Percentiles rank a stretch among this genome's conserved stretches.
These are phyloP conservation scores for Dinothrombium tinctorium DNA, from an alignment of 1,140 invertebrate species.

Conservation along the genomic window DNA sequence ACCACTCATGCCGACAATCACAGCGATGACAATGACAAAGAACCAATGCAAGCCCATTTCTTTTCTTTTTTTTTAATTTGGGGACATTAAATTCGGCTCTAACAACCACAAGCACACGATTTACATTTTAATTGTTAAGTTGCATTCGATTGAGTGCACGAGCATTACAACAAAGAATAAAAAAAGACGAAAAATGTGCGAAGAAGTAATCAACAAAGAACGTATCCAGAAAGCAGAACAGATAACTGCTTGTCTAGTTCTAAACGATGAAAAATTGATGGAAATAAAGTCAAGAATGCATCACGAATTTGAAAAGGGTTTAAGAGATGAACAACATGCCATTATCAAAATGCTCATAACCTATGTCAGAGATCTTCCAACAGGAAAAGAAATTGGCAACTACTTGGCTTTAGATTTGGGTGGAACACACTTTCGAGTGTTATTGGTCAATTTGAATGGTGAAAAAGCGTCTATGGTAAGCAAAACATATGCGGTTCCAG, in stretches of 20 bases:
- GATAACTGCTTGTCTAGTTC: background rate
- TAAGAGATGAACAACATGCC: background rate
- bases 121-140: too few relatives aligned
- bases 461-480: constrained; percentile 50
- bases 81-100: too few relatives aligned
- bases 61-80: too few relatives aligned
- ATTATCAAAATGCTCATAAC: constrained; percentile 73
- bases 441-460: constrained; percentile 49
- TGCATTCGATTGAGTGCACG: too few relatives aligned
- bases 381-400: constrained; percentile 80
- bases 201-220: too few relatives aligned
- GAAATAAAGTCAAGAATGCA: background rate
- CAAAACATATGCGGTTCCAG: constrained; percentile 84
- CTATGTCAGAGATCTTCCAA: constrained; percentile 83
- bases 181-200: too few relatives aligned
- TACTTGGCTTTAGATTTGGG: constrained; percentile 92
- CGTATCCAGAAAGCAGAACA: too few relatives aligned
- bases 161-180: too few relatives aligned
- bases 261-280: background rate
- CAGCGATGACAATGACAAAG: too few relatives aligned
- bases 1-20: too few relatives aligned
- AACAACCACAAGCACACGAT: too few relatives aligned
- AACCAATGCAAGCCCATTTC: too few relatives aligned
- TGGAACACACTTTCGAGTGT: constrained; percentile 91
- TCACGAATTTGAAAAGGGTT: background rate